Evolutionary conservation across 2,113 vertebrate species (phyloP), one percentile per base, ranked within the genome.

Genomic region (Epinephelus moara): DNA sequence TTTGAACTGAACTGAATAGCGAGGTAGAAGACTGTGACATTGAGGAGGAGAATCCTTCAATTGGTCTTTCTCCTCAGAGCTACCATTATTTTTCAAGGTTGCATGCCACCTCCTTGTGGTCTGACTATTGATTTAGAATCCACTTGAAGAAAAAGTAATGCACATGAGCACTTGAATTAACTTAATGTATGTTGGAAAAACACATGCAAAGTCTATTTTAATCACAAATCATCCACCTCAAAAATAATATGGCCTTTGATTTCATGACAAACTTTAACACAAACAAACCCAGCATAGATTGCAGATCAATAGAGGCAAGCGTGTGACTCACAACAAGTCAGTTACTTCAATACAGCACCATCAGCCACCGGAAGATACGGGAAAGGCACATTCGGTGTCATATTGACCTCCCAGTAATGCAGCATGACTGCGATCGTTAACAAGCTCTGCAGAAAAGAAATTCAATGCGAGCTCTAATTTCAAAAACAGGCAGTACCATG

Each of bases 51-150:
- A 70, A 10, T 45, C 42, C 42, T 45, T 45, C 42, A 50, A 86
- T 85, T 81, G 80, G 87, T 88, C 76, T 23, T 72, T 85, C 62
- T 70, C 80, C 50, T 55, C 72, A 27, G 50, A 56, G 68, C 71
- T 67, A 45, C 53, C 17, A 71, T 73, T 68, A 71, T 60, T 83
- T 87, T 75, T 70, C 75, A 78, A 78, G 81, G 87, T 80, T 85
- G 64, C 67, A 76, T 75, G 75, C 49, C 45, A 37, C 81, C 50
- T 71, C 67, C 61, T 77, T 72, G 42, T 70, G 53, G 49, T 72
- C 42, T 67, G 42, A 82, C 64, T 83, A 92, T 89, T 90, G 89
- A 92, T 92, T 86, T 59, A 70, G 45, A 82, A 77, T 69, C 70
- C 12, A 75, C n/a, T 56, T 30, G 8, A 30, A 75, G 17, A 78